A percentile compares a stretch with the other conserved stretches of the same genome.
These are phyloP conservation scores for Diaphora mendica DNA, from an alignment of 2,888 invertebrate genomes.

Conservation along the genomic window DNA sequence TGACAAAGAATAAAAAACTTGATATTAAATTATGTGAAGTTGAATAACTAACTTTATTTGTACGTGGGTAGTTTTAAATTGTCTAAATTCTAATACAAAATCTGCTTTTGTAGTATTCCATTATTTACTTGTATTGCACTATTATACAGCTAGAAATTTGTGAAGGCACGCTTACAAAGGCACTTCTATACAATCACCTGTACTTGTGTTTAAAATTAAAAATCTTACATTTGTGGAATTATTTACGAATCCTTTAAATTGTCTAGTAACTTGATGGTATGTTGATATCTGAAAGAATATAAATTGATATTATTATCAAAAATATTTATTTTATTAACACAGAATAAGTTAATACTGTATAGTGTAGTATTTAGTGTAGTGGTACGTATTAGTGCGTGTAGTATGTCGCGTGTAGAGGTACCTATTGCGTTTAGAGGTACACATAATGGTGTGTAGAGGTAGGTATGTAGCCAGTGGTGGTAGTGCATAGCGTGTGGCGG, in stretches of 20 bases:
- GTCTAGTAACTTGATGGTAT: constrained; percentile 52
- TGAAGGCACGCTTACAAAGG: constrained; percentile 76
- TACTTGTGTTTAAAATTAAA: constrained; percentile 43
- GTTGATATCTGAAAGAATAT: constrained; percentile 48
- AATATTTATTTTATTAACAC: background rate
- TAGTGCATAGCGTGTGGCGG: too few species aligned
- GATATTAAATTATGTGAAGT: background rate
- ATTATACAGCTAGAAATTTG: constrained; percentile 69
- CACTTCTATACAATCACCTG: constrained; percentile 57
- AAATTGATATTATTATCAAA: background rate
- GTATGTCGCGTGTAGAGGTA: too few species aligned
- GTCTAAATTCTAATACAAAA: background rate
- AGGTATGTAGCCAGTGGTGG: too few species aligned
- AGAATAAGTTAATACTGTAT: background rate
- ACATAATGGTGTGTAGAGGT: too few species aligned
- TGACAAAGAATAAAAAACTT: background rate
- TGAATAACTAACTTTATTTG: background rate
- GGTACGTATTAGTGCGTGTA: background rate
- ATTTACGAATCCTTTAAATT: constrained; percentile 48
- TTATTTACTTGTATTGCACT: constrained; percentile 56
- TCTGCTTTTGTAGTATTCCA: constrained; percentile 6
- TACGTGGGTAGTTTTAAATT: constrained; percentile 5
- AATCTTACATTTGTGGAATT: constrained; percentile 48
- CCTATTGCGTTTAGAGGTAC: too few species aligned
- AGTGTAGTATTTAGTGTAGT: background rate